Evolutionary conservation across 2,797 vertebrate species (phyloP).

Genomic region (Agapornis canus): DNA sequence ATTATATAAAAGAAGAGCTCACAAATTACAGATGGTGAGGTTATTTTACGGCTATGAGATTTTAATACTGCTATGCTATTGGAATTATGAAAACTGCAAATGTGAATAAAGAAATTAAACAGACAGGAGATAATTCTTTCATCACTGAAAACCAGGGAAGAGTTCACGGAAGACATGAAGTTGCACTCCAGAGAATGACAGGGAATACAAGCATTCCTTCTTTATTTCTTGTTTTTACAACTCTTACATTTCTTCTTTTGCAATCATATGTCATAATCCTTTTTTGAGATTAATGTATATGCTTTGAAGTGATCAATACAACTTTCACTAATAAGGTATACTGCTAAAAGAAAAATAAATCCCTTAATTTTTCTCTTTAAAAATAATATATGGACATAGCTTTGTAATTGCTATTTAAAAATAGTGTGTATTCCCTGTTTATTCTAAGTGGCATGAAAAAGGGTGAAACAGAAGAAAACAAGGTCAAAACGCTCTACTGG

Average conservation of each 20-base stretch:
- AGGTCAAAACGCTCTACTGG: conserved; percentile 14
- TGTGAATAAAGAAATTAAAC: neutral
- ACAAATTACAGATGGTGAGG: neutral
- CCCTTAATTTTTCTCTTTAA: neutral
- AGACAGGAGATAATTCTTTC: neutral
- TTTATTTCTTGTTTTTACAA: neutral
- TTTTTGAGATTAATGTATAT: neutral
- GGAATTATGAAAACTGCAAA: conserved; percentile 10
- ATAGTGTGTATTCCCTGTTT: conserved; percentile 25
- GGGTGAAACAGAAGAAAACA: conserved; percentile 16
- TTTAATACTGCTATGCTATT: neutral
- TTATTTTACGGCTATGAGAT: neutral
- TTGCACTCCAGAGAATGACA: neutral
- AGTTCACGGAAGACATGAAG: neutral
- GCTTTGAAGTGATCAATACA: neutral
- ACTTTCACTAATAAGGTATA: neutral
- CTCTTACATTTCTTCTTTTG: neutral
- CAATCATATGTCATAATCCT: neutral
- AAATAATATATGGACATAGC: neutral
- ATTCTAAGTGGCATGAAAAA: conserved; percentile 58
- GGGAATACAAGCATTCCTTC: neutral
- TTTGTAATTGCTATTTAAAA: conserved; percentile 34
- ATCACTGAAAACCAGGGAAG: neutral
- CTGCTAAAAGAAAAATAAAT: neutral
- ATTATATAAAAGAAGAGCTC: neutral